A percentile compares a stretch with the other conserved stretches of the same genome.
These are phyloP conservation scores for Cyclophora punctaria DNA, from an alignment of 2,888 invertebrate species.

Conservation along the genomic window DNA sequence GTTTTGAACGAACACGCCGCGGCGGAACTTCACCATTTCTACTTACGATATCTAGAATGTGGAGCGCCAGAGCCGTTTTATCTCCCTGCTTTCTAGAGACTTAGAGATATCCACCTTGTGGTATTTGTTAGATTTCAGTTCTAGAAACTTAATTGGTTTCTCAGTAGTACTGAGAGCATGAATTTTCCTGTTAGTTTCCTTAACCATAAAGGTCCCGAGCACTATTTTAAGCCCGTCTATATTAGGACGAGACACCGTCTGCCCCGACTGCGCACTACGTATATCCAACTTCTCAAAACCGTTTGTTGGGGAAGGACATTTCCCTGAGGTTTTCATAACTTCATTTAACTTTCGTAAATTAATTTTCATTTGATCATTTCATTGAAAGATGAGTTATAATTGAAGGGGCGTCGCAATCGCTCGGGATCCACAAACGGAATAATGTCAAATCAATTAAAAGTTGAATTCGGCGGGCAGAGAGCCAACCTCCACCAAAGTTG, in stretches of 20 bases:
- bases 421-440: constrained; percentile 63
- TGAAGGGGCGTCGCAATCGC: constrained; percentile 57
- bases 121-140: no score
- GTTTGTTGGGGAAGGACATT: constrained; percentile 31
- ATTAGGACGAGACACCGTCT: no score
- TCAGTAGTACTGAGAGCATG: no score
- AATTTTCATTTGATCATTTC: constrained; percentile 69
- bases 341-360: constrained; percentile 65
- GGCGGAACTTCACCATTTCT: constrained; percentile 41
- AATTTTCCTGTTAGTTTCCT: no score
- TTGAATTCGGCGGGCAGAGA: constrained; percentile 57
- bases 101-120: no score
- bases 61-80: constrained; percentile 11
- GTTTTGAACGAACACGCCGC: constrained; percentile 47
- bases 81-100: neutral
- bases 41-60: constrained; percentile 38
- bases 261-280: no score
- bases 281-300: no score
- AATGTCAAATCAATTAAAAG: constrained; percentile 73
- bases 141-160: no score
- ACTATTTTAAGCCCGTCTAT: no score
- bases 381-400: constrained; percentile 64
- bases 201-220: no score
- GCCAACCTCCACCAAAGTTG: constrained; percentile 52
- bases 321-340: constrained; percentile 45